Evolutionary conservation across 2,113 vertebrate species (phyloP).

Genomic region (Nesoenas mayeri): DNA sequence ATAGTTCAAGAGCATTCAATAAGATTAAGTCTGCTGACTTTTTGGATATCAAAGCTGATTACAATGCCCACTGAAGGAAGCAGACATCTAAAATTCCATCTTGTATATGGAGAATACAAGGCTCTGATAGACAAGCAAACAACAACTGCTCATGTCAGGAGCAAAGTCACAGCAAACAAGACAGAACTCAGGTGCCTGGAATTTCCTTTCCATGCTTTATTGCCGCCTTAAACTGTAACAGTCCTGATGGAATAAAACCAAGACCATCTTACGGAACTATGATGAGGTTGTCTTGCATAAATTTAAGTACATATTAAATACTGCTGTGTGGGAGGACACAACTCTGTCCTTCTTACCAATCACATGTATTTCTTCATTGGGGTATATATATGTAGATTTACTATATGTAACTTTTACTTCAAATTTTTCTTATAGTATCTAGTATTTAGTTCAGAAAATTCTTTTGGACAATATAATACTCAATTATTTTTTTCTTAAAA

Average conservation of each 20-base stretch:
- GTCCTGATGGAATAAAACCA: not conserved
- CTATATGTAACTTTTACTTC: not conserved
- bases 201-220: not conserved
- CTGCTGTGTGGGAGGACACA: not conserved
- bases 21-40: not conserved
- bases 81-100: not conserved
- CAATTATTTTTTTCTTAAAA: not conserved
- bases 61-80: not conserved
- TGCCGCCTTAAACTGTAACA: too few species aligned
- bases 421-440: not conserved
- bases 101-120: not conserved
- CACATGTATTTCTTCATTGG: not conserved
- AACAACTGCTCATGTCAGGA: not conserved
- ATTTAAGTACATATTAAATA: not conserved
- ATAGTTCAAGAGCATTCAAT: not conserved
- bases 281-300: not conserved
- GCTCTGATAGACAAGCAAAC: not conserved
- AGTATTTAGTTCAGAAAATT: not conserved
- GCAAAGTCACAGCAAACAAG: not conserved
- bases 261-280: not conserved
- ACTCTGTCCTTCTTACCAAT: not conserved
- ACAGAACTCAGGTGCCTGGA: not conserved
- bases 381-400: not conserved
- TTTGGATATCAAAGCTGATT: not conserved
- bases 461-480: not conserved